Conservation (phyloP, 2,888 invertebrate genomes). For the Zele albiditarsus region DNA sequence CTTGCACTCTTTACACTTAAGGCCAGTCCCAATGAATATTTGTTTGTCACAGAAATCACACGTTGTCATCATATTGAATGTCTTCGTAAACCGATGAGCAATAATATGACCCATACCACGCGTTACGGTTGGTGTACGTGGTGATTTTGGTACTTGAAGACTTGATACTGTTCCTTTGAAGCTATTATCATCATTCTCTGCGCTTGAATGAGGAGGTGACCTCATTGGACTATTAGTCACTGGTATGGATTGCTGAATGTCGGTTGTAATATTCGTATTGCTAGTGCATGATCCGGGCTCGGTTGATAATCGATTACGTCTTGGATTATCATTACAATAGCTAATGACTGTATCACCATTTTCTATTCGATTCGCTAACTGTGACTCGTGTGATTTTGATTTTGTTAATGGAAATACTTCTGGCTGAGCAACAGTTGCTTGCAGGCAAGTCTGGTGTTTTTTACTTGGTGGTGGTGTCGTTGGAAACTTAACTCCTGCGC, state of each 20-base stretch:
- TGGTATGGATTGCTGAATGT: constrained; percentile 57
- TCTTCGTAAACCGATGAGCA: constrained; percentile 91
- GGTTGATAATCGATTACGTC: constrained; percentile 76
- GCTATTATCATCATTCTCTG: constrained; percentile 75
- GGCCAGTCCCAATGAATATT: constrained; percentile 86
- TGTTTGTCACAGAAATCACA: constrained; percentile 93
- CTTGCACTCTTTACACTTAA: constrained; percentile 96
- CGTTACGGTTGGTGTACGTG: constrained; percentile 85
- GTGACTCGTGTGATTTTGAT: constrained; percentile 94
- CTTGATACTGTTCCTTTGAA: constrained; percentile 72
- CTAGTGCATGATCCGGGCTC: constrained; percentile 76
- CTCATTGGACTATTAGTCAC: constrained; percentile 76
- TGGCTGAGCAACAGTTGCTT: constrained; percentile 64
- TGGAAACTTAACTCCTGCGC: constrained; percentile 80
- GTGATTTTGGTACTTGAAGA: constrained; percentile 79
- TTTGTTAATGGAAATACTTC: constrained; percentile 82
- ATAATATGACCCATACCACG: constrained; percentile 91
- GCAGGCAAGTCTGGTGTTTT: constrained; percentile 79
- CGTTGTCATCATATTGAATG: constrained; percentile 89
- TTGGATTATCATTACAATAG: constrained; percentile 63
- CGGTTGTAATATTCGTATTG: constrained; percentile 65
- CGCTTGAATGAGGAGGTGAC: constrained; percentile 76
- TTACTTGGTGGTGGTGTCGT: constrained; percentile 88
- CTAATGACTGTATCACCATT: constrained; percentile 69
- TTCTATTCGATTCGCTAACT: constrained; percentile 81